phyloP scores from a whole-genome alignment of 2,113 vertebrate species.

The Notarius lentiginosus region DNA sequence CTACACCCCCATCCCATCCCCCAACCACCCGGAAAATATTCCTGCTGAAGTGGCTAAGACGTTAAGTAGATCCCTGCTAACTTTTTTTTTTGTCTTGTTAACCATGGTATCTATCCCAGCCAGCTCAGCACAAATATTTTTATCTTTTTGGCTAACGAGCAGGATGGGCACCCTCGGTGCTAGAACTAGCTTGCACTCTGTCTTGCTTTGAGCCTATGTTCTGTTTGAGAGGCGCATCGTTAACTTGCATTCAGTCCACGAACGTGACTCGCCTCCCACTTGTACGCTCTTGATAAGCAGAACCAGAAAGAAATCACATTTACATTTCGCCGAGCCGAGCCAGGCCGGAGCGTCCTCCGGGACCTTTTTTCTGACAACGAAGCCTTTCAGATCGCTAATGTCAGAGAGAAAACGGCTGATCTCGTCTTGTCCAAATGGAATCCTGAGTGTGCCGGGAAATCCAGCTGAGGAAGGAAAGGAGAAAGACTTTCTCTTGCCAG shows the following conservation, averaged over 20 bases:
- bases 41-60: not conserved
- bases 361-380: slow-evolving; percentile 18
- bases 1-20: not conserved
- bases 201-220: not conserved
- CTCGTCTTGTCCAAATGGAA: slow-evolving; percentile 3
- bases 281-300: slow-evolving; percentile 43
- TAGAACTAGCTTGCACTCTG: too few relatives aligned
- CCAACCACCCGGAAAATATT: not conserved
- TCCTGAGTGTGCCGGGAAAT: not conserved
- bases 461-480: not conserved
- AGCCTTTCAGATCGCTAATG: slow-evolving; percentile 28
- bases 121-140: not conserved
- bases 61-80: not conserved
- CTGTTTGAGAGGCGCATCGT: not conserved
- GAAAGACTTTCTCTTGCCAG: not conserved
- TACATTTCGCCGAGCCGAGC: slow-evolving; percentile 32
- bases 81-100: not conserved
- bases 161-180: too few relatives aligned
- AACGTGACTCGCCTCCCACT: slow-evolving; percentile 3
- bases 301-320: slow-evolving; percentile 37
- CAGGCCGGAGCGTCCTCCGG: slow-evolving; percentile 9
- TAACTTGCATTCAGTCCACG: slow-evolving; percentile 34
- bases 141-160: not conserved
- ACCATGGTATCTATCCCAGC: too few relatives aligned
- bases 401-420: slow-evolving; percentile 29